These are phyloP conservation scores for Cepaea nemoralis DNA, from an alignment of 1,140 invertebrate genomes.

Conservation along the genomic window DNA sequence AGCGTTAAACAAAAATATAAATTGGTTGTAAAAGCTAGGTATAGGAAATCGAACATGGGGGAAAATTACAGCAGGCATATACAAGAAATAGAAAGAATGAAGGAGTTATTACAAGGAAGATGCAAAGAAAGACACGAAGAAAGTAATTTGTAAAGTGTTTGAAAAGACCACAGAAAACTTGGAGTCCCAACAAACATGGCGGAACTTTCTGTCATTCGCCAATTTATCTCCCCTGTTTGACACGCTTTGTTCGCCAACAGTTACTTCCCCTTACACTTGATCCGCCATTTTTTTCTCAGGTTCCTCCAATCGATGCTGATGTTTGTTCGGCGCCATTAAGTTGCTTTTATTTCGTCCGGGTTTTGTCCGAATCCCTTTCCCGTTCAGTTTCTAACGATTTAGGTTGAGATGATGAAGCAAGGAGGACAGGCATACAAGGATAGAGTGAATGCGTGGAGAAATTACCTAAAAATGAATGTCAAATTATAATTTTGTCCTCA, in stretches of 20 bases:
- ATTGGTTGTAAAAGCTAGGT: no score
- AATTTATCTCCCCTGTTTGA: background rate
- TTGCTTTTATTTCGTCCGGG: background rate
- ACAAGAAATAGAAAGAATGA: no score
- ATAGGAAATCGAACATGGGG: no score
- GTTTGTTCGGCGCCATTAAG: background rate
- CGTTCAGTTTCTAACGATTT: background rate
- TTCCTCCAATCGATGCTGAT: background rate
- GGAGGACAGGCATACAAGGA: no score
- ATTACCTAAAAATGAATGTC: no score
- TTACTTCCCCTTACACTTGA: background rate
- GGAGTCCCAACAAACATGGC: background rate
- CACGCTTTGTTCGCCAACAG: background rate
- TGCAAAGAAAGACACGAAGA: no score
- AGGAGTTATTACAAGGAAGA: no score
- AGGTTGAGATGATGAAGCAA: background rate
- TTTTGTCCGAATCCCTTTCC: background rate
- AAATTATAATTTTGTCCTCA: no score
- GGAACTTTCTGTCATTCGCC: slow-evolving; percentile 2
- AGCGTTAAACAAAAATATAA: no score
- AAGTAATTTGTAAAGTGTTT: background rate
- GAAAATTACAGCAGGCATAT: no score
- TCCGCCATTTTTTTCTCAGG: background rate
- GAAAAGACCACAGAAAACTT: background rate
- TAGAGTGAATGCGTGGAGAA: no score